Conservation (phyloP, 2,797 vertebrate species). For the Amblyopsis hoosieri region DNA sequence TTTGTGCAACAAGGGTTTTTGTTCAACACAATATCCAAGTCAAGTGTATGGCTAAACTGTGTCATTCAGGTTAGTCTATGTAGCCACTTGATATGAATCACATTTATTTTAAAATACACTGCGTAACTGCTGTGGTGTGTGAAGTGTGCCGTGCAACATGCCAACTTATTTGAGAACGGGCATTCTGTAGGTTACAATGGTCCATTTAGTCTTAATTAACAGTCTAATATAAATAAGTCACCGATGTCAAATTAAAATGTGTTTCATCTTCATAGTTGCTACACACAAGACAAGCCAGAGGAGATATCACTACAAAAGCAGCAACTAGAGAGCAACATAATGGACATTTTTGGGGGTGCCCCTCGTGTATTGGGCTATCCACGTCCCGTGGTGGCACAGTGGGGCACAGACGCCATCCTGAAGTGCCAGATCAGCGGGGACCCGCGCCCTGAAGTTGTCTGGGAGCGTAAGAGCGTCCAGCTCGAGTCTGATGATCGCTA, state of each 20-base stretch:
- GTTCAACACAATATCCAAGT: conserved; percentile 25
- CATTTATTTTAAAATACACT: neutral
- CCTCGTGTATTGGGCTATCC: conserved; percentile 92
- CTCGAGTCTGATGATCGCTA: conserved; percentile 80
- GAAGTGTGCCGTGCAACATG: neutral
- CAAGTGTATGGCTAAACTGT: conserved; percentile 1
- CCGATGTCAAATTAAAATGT: no score
- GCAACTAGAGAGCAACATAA: conserved; percentile 36
- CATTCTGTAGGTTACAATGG: no score
- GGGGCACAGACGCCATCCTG: conserved; percentile 82
- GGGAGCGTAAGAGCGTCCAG: conserved; percentile 88
- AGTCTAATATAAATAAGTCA: no score
- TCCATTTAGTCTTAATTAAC: no score
- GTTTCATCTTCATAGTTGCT: conserved; percentile 34
- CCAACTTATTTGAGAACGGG: no score
- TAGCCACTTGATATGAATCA: neutral
- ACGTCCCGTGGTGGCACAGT: conserved; percentile 82
- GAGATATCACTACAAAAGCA: neutral
- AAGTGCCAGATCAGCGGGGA: conserved; percentile 89
- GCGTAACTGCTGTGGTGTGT: no score
- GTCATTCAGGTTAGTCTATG: neutral
- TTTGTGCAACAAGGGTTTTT: conserved; percentile 25
- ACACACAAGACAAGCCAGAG: conserved; percentile 12
- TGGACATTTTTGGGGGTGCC: conserved; percentile 88
- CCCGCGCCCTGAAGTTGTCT: conserved; percentile 86